Base-by-base conservation (phyloP, 2,797 vertebrate species). In the Sternarchorhynchus goeldii region DNA sequence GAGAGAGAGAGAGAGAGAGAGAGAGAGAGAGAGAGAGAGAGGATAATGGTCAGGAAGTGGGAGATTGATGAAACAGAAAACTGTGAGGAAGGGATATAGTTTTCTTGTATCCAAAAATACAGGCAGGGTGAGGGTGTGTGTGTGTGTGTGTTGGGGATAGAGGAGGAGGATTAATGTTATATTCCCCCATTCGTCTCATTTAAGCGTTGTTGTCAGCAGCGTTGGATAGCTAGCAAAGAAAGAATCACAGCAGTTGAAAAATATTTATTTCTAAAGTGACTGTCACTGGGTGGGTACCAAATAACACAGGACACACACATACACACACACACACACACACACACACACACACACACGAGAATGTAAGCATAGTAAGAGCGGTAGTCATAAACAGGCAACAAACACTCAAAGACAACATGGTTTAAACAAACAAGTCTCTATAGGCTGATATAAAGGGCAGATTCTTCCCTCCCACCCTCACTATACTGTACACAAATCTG, bases 151-250 rank as follows among this genome's bases (percentile, higher is more conserved):
- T 53, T 25, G 41, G 41, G 64, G 6, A 5, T 31, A 20, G 50
- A 18, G 17, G 50, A 18, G 14, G 10, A 29, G 67, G 45, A 25
- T 70, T 70, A 56, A 68, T 79, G 62, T 73, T 59, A 80, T 75
- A 82, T 69, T 21, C 57, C 53, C 65, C 39, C 39, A 72, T 79
- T 84, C 70, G 79, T 81, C 69, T 81, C 65, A 76, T 77, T 77
- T 84, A 78, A 76, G 64, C 12, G 68, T 8, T 12, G 53, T 68
- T 84, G 77, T 74, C 76, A 79, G 76, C 7, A 31, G n/a, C 31
- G 29, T 68, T 58, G 60, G 62, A 58, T 59, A 41, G 74, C 56
- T 56, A 20, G 64, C 66, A 20, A 31, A 29, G 34, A 59, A 10
- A 31, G 53, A 8, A 56, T 76, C 10, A 63, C 16, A 31, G 31